phyloP scores from a whole-genome alignment of 2,113 vertebrate species.

The Pao palembangensis region DNA sequence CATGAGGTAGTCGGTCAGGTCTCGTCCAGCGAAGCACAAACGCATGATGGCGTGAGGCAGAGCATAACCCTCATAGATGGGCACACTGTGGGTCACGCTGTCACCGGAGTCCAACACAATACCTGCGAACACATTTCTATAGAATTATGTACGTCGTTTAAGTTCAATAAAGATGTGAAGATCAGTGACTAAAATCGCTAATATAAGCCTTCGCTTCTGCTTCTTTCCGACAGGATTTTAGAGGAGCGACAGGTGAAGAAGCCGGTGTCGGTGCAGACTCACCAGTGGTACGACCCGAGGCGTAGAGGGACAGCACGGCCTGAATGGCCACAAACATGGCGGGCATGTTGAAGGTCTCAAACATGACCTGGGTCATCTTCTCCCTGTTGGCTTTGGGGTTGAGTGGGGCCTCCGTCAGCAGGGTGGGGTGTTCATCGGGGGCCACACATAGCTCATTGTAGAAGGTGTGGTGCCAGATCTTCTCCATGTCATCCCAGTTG shows the following conservation, averaged over 20 bases:
- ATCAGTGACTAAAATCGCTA: no score
- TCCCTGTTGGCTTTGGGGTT: constrained; percentile 97
- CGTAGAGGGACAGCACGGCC: constrained; percentile 92
- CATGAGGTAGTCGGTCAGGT: constrained; percentile 97
- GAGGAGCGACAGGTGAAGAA: no score
- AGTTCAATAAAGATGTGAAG: no score
- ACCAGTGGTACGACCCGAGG: constrained; percentile 95
- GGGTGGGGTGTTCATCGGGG: constrained; percentile 93
- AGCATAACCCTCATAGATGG: constrained; percentile 72
- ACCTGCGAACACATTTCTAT: constrained; percentile 66
- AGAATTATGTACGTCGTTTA: no score
- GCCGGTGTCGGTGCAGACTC: constrained; percentile 49
- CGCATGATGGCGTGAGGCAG: constrained; percentile 96
- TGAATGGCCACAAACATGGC: constrained; percentile 88
- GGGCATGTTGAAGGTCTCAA: constrained; percentile 80
- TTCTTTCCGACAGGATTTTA: no score
- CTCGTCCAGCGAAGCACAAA: constrained; percentile 89
- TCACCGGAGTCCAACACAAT: constrained; percentile 82
- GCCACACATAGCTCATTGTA: constrained; percentile 96
- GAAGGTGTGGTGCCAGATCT: constrained; percentile 98
- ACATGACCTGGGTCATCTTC: constrained; percentile 92
- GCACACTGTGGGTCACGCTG: constrained; percentile 37
- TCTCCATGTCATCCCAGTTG: constrained; percentile 97
- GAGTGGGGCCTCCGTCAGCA: constrained; percentile 95
- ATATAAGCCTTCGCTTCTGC: no score